Evolutionary conservation across 2,113 vertebrate genomes (phyloP).

Genomic region (Lasiurus cinereus): DNA sequence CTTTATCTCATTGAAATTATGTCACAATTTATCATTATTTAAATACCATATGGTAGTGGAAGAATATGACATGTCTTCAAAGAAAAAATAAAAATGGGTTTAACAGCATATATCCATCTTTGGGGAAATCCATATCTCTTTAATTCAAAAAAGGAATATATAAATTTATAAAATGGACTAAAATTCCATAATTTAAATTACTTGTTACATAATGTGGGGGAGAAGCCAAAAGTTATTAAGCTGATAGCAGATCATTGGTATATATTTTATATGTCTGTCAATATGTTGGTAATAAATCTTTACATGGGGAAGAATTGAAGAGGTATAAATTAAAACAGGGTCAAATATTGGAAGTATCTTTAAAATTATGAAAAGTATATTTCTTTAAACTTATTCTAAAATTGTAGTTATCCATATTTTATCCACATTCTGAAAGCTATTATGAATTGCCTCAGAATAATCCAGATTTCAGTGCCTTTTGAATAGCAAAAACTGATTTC

Average conservation of each 20-base stretch:
- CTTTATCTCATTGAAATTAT: slow-evolving; percentile 61
- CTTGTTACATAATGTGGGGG: neutral
- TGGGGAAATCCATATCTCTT: slow-evolving; percentile 19
- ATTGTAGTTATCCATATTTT: neutral
- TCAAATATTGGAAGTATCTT: neutral
- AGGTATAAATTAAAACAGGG: neutral
- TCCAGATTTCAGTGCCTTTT: neutral
- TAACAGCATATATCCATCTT: neutral
- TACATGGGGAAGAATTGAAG: neutral
- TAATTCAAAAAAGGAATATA: slow-evolving; percentile 10
- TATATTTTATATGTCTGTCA: slow-evolving; percentile 28
- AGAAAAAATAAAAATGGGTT: slow-evolving; percentile 41
- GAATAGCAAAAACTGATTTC: neutral
- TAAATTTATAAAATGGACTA: neutral
- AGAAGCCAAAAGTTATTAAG: neutral
- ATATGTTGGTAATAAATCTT: slow-evolving; percentile 33
- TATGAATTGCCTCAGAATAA: slow-evolving; percentile 23
- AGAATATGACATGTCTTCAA: neutral
- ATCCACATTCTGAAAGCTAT: neutral
- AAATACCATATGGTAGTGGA: slow-evolving; percentile 4
- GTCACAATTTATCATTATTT: slow-evolving; percentile 64
- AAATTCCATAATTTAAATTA: neutral
- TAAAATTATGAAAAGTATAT: slow-evolving; percentile 29
- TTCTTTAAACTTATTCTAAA: slow-evolving; percentile 42
- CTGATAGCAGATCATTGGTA: neutral